A percentile compares a stretch with the other conserved stretches of the same genome.
These are phyloP conservation scores for Apotomis turbidana DNA, from an alignment of 2,888 invertebrate species.

Conservation along the genomic window DNA sequence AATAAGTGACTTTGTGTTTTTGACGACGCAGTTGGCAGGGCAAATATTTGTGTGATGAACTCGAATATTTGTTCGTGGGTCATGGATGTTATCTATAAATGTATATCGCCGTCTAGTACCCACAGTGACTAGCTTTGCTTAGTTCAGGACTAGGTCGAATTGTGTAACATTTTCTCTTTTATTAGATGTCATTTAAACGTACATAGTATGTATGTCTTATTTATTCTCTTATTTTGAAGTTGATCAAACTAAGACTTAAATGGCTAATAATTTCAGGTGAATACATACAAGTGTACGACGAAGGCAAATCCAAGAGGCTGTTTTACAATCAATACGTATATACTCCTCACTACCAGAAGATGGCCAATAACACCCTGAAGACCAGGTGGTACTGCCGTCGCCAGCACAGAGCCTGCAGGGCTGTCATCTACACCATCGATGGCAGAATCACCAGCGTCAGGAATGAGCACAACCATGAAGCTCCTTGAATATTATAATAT, in stretches of 20 bases:
- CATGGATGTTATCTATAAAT: no score
- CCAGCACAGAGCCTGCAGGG: constrained; percentile 24
- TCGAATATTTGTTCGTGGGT: no score
- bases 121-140: no score
- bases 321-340: constrained; percentile 21
- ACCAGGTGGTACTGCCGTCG: constrained; percentile 38
- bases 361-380: background rate
- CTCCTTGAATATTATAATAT: background rate
- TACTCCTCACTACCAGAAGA: constrained; percentile 22
- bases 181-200: no score
- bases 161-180: no score
- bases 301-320: constrained; percentile 20
- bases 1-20: no score
- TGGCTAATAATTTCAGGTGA: background rate
- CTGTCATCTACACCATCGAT: constrained; percentile 24
- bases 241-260: background rate
- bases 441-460: constrained; percentile 4
- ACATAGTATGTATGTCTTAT: no score
- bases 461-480: constrained; percentile 23
- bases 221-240: no score
- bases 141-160: no score
- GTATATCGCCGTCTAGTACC: no score
- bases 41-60: no score
- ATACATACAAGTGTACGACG: constrained; percentile 13
- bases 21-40: no score